Conservation (phyloP, 2,113 vertebrate species). For the Eublepharis macularius region DNA sequence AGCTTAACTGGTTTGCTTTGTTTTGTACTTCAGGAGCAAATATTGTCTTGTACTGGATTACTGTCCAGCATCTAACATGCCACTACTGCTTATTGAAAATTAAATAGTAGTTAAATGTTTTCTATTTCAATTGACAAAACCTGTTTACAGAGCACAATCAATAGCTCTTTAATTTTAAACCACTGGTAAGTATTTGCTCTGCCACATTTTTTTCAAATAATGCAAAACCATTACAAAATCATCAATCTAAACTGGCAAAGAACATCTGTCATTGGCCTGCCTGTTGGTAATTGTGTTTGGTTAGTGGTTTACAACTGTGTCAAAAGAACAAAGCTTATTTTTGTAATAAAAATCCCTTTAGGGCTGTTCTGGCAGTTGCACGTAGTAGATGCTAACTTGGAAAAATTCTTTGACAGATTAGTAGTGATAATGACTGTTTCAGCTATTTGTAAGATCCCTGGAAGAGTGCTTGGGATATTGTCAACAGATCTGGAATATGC, state of each 20-base stretch:
- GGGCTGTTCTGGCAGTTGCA: neutral
- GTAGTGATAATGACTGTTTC: neutral
- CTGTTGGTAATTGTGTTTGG: neutral
- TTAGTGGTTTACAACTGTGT: neutral
- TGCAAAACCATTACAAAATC: neutral
- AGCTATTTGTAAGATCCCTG: slow-evolving; percentile 2
- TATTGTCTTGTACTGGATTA: neutral
- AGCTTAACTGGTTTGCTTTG: neutral
- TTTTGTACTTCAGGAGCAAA: neutral
- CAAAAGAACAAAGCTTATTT: slow-evolving; percentile 5
- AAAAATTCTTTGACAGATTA: slow-evolving; percentile 23
- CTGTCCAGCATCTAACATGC: neutral
- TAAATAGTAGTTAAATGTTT: neutral
- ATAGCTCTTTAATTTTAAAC: slow-evolving; percentile 10
- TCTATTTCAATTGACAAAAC: neutral
- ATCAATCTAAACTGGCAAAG: neutral
- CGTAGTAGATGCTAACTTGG: neutral
- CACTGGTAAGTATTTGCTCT: neutral
- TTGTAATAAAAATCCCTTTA: slow-evolving; percentile 11
- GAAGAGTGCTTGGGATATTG: slow-evolving; percentile 25
- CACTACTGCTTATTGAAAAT: neutral
- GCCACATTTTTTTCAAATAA: slow-evolving; percentile 22
- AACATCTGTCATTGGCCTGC: neutral
- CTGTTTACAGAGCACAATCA: neutral
- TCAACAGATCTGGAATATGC: slow-evolving; percentile 17